phyloP scores from a whole-genome alignment of 2,888 invertebrate genomes.

The Eilema sororculum region DNA sequence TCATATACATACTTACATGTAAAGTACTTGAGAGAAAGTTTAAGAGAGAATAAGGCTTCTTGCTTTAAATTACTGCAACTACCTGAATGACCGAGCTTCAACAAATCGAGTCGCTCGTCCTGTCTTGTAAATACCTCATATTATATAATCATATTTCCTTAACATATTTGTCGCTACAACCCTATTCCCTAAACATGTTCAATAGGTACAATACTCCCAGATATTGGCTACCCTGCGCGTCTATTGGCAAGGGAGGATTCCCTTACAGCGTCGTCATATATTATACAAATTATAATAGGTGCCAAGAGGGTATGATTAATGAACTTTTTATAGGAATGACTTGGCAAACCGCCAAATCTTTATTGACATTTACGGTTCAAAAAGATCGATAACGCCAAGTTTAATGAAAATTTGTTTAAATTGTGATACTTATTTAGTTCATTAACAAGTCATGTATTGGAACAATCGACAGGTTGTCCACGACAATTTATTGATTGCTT shows the following conservation, averaged over 20 bases:
- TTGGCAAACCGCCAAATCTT: constrained; percentile 68
- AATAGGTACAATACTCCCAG: neutral
- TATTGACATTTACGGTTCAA: constrained; percentile 68
- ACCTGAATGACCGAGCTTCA: too few species aligned
- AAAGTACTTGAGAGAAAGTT: too few species aligned
- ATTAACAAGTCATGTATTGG: too few species aligned
- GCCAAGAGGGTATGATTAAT: constrained; percentile 64
- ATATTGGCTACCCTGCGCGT: neutral
- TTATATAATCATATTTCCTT: neutral
- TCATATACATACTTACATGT: too few species aligned
- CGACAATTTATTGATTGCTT: too few species aligned
- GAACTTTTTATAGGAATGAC: constrained; percentile 63
- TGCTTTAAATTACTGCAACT: too few species aligned
- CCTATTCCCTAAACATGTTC: neutral
- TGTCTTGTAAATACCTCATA: neutral
- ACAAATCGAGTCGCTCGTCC: too few species aligned
- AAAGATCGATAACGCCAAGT: constrained; percentile 48
- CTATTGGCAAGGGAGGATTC: constrained; percentile 7
- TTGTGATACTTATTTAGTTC: neutral
- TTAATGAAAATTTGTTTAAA: constrained; percentile 27
- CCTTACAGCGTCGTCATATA: constrained; percentile 37
- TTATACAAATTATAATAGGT: constrained; percentile 63
- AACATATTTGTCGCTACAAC: neutral
- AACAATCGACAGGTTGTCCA: neutral
- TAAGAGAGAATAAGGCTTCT: too few species aligned